Evolutionary conservation across 1,140 invertebrate genomes (phyloP).

Genomic region (Dufourea novaeangliae): DNA sequence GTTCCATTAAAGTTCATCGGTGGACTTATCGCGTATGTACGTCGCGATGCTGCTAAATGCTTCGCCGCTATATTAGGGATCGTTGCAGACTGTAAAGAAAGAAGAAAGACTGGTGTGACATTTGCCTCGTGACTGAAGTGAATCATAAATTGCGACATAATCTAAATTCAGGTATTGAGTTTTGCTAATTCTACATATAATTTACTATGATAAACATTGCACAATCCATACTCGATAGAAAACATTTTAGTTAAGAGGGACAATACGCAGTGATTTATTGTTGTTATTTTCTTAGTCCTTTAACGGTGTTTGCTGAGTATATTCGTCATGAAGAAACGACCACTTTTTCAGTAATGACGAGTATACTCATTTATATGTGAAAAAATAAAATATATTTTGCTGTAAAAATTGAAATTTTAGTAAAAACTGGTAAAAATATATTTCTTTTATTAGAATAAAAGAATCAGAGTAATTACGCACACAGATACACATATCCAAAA

Average conservation of each 20-base stretch:
- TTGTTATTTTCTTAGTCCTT: too few species aligned
- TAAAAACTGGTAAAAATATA: too few species aligned
- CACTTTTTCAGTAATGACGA: too few species aligned
- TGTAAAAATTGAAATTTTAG: too few species aligned
- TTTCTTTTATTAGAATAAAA: too few species aligned
- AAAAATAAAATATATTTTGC: too few species aligned
- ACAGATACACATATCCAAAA: too few species aligned
- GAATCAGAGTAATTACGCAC: too few species aligned
- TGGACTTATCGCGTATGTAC: constrained; percentile 2
- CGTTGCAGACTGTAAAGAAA: background rate
- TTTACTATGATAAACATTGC: background rate
- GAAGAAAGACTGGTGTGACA: background rate
- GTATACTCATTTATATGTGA: too few species aligned
- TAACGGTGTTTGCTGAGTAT: too few species aligned
- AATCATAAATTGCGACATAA: background rate
- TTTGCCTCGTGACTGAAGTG: constrained; percentile 12
- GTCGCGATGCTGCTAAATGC: background rate
- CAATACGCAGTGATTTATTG: too few species aligned
- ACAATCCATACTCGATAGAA: background rate
- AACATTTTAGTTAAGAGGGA: background rate
- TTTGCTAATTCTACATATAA: background rate
- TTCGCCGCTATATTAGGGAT: constrained; percentile 22
- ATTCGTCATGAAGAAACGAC: too few species aligned
- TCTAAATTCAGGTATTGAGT: background rate
- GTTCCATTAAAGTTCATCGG: constrained; percentile 31